Base-by-base conservation (phyloP, 2,888 invertebrate genomes). In the Drosophila lacicola region DNA sequence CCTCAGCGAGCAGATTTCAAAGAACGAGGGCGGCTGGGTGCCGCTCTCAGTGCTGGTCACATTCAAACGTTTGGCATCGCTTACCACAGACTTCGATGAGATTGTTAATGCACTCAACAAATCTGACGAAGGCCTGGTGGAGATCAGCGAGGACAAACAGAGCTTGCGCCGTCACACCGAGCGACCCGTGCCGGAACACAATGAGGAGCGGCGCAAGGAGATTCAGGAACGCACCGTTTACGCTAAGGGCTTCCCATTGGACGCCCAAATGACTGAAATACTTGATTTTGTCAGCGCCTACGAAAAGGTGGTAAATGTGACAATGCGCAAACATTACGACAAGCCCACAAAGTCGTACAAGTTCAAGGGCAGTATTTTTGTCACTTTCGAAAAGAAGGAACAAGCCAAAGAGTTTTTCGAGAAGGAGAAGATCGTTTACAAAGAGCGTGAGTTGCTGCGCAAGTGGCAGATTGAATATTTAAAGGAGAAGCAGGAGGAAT, bases 321-420 rank as follows among this genome's bases (percentile, higher is more conserved):
- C 93, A 2, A 95, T 95, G 94, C 92, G 94, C 51, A 94, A 95
- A 61, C 93, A 93, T 72, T 82, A 91, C 54, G 96, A 96, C 78
- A 95, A 94, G 75, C 93, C 94, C 1, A 93, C 94, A 2, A 95
- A 96, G 90, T 93, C 94, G 49, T 93, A 94, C 54, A 92, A 94
- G 67, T 97, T 97, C 90, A 97, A 99, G 93, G 99, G 99, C 53
- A 99, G 99, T 1, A 95, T 98, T 51, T 98, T 98, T 92, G 95
- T 96, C 10, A 96, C 97, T 5, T 99, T 98, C 92, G 95, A 95
- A 82, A 96, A 95, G 34, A 94, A 95, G 57, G 98, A 98, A 58
- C 95, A 95, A 90, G 97, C 97, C 3, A 95, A 96, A 81, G 95
- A 95, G 68, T 97, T 98, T 90, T 91, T 97, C 39, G 95, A 94